Base-by-base conservation (phyloP, 2,797 vertebrate species). In the Kryptolebias ocellatus region DNA sequence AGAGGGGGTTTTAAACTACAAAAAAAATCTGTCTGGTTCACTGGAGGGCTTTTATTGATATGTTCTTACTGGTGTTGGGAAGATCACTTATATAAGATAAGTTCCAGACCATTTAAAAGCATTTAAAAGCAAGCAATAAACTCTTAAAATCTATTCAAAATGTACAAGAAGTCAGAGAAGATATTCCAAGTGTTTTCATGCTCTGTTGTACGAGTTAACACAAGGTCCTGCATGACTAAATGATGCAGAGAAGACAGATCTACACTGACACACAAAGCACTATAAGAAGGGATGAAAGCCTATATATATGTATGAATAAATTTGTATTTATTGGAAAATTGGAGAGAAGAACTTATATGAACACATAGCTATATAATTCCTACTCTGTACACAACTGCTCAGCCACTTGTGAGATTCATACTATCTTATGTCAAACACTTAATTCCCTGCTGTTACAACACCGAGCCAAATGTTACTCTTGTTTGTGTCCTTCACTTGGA, bases 371-470 rank as follows among this genome's bases (percentile, higher is more conserved):
- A 64, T 27, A 7, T 50, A 53, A 50, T 60, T 76, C 37, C 16
- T 59, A 54, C 53, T 72, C 42, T 50, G 1, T 17, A 44, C n/a
- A 51, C 57, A 80, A 75, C 58, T 82, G 70, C 54, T 71, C 56
- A 39, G 53, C 57, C 57, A 75, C 57, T 70, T 84, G 66, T 79
- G 59, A 11, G 28, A 53, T 68, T 53, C 57, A 37, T 62, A 39
- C 47, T 28, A 49, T 76, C 60, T 82, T 20, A 73, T 81, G 63
- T 77, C 61, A 72, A 64, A 64, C 61, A 64, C 64, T 70, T 79
- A 44, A 79, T 78, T 75, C 56, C 72, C 66, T 64, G 58, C 68
- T 78, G 68, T 73, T 85, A 72, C 69, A 73, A 76, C 69, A 76
- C 70, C 53, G 63, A 73, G 59, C 0, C 18, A 84, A 67, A 49